A percentile compares a stretch with the other conserved stretches of the same genome.
Evolutionary conservation across 2,888 invertebrate genomes (phyloP).

Genomic region (Drosophila infuscata): DNA sequence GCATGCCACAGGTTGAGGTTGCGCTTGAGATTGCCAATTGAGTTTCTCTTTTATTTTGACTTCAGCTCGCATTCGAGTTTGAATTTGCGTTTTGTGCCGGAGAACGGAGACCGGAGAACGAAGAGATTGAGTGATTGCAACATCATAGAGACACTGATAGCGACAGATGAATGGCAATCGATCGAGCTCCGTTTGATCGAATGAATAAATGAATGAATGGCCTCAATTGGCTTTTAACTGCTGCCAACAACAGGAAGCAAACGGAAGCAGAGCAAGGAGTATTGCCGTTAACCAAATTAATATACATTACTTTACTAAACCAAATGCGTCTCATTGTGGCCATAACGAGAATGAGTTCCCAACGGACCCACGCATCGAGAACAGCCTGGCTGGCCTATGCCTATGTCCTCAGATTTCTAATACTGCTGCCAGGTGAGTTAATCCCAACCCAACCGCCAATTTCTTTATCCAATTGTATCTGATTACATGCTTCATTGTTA

Average conservation of each 20-base stretch:
- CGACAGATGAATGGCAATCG: constrained; percentile 35
- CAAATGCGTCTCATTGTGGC: constrained; percentile 41
- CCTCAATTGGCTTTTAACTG: constrained; percentile 16
- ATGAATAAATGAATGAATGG: constrained; percentile 25
- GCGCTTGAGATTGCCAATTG: constrained; percentile 17
- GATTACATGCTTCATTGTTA: background rate
- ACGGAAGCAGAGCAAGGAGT: background rate
- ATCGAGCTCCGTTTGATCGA: constrained; percentile 18
- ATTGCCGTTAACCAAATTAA: constrained; percentile 6
- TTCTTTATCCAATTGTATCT: background rate
- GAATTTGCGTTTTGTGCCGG: constrained; percentile 5
- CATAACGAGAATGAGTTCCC: constrained; percentile 48
- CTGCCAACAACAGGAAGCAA: constrained; percentile 7
- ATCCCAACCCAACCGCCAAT: background rate
- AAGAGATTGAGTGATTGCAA: constrained; percentile 17
- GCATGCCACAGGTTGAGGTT: constrained; percentile 58
- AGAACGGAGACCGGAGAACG: background rate
- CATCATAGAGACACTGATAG: constrained; percentile 20
- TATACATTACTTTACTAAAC: constrained; percentile 8
- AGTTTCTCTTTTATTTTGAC: constrained; percentile 7
- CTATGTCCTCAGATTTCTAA: constrained; percentile 65
- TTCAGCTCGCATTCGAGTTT: constrained; percentile 5
- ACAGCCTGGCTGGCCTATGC: constrained; percentile 57
- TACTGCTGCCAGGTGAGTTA: constrained; percentile 73
- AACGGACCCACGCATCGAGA: constrained; percentile 33